Conservation (phyloP, 2,113 vertebrate genomes). For the Zeus faber region DNA sequence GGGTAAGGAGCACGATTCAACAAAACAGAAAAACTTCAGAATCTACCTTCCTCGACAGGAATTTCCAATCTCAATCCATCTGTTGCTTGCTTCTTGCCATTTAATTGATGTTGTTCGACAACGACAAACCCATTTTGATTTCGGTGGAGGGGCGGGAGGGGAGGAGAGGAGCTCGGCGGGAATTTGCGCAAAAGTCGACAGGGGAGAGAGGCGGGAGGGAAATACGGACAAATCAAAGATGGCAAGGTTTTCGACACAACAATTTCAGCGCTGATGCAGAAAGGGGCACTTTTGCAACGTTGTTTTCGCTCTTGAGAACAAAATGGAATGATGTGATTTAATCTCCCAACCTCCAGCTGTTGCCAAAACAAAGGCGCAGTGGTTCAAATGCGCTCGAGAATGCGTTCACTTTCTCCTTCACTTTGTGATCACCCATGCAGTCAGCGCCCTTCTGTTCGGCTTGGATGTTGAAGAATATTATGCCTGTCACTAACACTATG, state of each 20-base stretch:
- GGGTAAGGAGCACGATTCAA: too few relatives aligned
- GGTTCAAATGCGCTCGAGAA: slow-evolving; percentile 21
- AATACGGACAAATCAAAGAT: slow-evolving; percentile 25
- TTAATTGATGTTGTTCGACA: slow-evolving; percentile 5
- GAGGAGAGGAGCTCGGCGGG: neutral
- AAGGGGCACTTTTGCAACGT: slow-evolving; percentile 33
- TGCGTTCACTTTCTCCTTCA: neutral
- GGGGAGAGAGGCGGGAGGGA: slow-evolving; percentile 2
- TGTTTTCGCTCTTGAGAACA: slow-evolving; percentile 38
- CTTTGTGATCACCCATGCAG: neutral
- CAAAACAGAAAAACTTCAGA: neutral
- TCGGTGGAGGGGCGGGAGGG: slow-evolving; percentile 4
- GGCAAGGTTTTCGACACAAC: slow-evolving; percentile 27
- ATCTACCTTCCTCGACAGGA: neutral
- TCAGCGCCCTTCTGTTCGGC: neutral
- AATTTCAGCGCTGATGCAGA: slow-evolving; percentile 26
- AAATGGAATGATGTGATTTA: slow-evolving; percentile 36
- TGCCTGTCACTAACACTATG: neutral
- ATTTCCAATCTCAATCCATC: slow-evolving; percentile 8
- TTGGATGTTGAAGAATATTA: neutral
- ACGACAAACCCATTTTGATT: neutral
- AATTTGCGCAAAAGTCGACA: slow-evolving; percentile 1
- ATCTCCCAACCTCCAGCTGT: slow-evolving; percentile 31
- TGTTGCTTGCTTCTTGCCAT: slow-evolving; percentile 7
- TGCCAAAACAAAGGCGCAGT: slow-evolving; percentile 24